A percentile compares a stretch with the other conserved stretches of the same genome.
phyloP scores from a whole-genome alignment of 2,797 vertebrate genomes.

The Mus caroli region DNA sequence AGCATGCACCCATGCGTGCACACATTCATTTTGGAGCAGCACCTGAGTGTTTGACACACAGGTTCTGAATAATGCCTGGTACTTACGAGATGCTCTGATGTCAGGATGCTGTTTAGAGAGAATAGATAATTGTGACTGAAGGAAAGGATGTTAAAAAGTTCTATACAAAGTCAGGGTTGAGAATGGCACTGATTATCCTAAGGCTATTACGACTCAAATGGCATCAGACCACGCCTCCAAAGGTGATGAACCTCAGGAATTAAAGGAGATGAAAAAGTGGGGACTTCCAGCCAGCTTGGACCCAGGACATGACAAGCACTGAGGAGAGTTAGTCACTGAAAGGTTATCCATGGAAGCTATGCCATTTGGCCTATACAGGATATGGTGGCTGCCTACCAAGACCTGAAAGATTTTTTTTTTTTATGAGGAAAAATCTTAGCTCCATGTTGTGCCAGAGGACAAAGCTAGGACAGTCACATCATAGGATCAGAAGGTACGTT shows the following conservation, averaged over 20 bases:
- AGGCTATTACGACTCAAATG: neutral
- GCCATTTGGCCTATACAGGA: neutral
- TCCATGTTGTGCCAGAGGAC: neutral
- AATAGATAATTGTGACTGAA: neutral
- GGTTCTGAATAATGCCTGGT: neutral
- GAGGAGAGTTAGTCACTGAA: neutral
- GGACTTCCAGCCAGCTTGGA: neutral
- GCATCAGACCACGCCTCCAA: neutral
- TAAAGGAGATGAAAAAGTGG: neutral
- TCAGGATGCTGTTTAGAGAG: neutral
- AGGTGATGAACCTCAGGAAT: neutral
- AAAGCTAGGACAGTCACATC: neutral
- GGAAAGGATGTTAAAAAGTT: conserved; percentile 29
- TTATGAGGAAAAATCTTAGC: neutral
- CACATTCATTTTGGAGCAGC: neutral
- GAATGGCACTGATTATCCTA: neutral
- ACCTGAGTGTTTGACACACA: neutral
- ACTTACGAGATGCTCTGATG: neutral
- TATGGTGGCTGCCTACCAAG: neutral
- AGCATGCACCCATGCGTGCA: neutral
- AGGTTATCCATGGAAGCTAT: fast-evolving
- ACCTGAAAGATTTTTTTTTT: neutral
- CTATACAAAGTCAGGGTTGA: conserved; percentile 21
- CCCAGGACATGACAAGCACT: neutral
- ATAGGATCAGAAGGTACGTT: neutral